phyloP scores from a whole-genome alignment of 2,113 vertebrate genomes.

The Bos javanicus region DNA sequence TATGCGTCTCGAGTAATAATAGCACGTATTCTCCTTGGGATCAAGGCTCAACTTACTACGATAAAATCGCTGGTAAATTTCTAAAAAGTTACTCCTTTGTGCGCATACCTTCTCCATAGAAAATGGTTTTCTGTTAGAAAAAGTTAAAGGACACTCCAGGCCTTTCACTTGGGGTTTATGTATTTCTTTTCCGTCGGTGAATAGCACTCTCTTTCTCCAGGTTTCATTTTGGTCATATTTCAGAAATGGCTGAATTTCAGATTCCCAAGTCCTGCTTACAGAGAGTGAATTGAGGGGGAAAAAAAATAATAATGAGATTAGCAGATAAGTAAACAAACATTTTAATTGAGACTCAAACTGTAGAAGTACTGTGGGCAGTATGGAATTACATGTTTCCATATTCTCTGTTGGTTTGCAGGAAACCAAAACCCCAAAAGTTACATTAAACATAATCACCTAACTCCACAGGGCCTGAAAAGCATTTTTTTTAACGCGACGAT shows the following conservation, averaged over 20 bases:
- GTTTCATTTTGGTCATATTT: constrained; percentile 66
- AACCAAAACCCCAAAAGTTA: constrained; percentile 48
- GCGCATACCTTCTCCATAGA: constrained; percentile 35
- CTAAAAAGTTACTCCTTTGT: constrained; percentile 65
- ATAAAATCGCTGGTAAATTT: constrained; percentile 71
- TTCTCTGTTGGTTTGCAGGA: constrained; percentile 38
- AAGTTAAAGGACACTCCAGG: background rate
- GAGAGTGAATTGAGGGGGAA: background rate
- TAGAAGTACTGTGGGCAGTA: background rate
- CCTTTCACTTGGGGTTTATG: background rate
- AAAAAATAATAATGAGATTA: constrained; percentile 60
- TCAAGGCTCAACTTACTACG: constrained; percentile 56
- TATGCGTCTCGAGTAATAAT: constrained; percentile 54
- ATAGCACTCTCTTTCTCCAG: background rate
- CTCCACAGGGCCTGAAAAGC: background rate
- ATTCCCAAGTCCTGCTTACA: background rate
- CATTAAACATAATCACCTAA: constrained; percentile 23
- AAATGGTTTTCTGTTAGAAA: constrained; percentile 55
- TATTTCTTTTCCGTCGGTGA: background rate
- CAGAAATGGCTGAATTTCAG: constrained; percentile 37
- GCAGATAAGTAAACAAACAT: constrained; percentile 72
- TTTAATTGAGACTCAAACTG: constrained; percentile 56
- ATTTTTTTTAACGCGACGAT: background rate
- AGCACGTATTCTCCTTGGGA: constrained; percentile 50
- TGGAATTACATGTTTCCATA: constrained; percentile 56